These are phyloP conservation scores for Dolichomitus sp. DNA, from an alignment of 2,888 invertebrate genomes.

Conservation along the genomic window DNA sequence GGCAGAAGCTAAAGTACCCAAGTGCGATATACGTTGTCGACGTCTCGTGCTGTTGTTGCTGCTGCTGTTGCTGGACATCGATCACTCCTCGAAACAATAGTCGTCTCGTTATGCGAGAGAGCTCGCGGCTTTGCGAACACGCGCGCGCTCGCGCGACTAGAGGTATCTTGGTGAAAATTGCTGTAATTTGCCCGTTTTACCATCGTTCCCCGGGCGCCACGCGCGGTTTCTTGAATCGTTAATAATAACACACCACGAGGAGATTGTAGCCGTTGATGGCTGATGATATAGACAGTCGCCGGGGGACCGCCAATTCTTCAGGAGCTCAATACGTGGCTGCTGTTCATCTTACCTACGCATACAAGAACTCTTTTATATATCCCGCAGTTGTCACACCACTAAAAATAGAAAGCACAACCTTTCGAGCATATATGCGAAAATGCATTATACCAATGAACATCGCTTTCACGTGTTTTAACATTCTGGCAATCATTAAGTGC, in stretches of 20 bases:
- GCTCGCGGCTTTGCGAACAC: constrained; percentile 13
- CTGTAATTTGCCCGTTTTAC: constrained; percentile 79
- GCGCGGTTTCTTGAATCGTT: constrained; percentile 71
- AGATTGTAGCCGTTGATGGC: constrained; percentile 13
- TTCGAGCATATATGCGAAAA: constrained; percentile 6
- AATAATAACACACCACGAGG: constrained; percentile 65
- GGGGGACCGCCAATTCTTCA: constrained; percentile 11
- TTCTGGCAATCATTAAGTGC: too few species aligned
- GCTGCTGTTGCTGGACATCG: constrained; percentile 15
- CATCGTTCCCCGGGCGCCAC: constrained; percentile 68
- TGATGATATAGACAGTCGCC: neutral
- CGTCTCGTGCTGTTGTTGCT: constrained; percentile 13
- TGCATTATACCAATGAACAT: too few species aligned
- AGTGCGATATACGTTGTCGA: constrained; percentile 13
- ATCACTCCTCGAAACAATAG: constrained; percentile 57
- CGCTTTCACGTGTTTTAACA: too few species aligned
- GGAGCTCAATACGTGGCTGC: neutral
- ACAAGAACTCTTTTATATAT: neutral
- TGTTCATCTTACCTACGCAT: neutral
- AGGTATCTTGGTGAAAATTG: constrained; percentile 73
- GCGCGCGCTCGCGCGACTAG: constrained; percentile 18
- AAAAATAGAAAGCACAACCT: neutral
- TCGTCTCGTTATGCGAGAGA: constrained; percentile 50
- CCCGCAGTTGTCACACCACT: neutral
- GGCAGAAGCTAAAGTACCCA: neutral